Evolutionary conservation across 2,113 vertebrate genomes (phyloP), one percentile per base, ranked within the genome.

Genomic region (Erpornis zantholeuca): DNA sequence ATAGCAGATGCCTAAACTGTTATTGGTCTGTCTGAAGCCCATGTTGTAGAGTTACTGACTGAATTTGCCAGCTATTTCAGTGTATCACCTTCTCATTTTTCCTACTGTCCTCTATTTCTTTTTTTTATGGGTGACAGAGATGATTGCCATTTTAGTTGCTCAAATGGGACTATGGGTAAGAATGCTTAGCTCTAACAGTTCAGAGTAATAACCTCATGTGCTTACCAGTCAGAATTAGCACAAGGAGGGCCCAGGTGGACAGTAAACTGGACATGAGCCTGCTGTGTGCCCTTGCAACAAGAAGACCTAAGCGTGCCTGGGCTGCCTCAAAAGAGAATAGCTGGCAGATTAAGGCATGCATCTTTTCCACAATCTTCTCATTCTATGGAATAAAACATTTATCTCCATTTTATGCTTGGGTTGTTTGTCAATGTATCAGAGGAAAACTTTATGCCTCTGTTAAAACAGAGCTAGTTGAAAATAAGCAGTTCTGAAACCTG

Each of bases 131-230:
- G 6, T 31, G 81, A 75, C 70, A 76, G 45, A 93, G 91, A 72
- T 96, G 47, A 64, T 97, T 82, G 87, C 95, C 29, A 45, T 96
- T 96, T 92, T 88, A 65, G 27, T 92, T 89, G 50, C 82, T 56
- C 11, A 33, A 71, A 63, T 90, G 65, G 63, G 69, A 66, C 49
- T 92, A 10, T 65, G 90, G 76, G 91, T 97, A 92, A 89, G 52
- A 82, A 42, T 57, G 21, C 36, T 70, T 65, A 52, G 20, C 23
- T 25, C 9, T 11, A 27, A 33, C 10, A 24, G 10, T 42, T 57
- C 42, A 33, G 35, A 47, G 11, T 31, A 44, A 15, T 28, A 52
- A 15, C 64, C 5, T 36, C 0, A 0, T 35, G 1, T 61, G 22
- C 11, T 69, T 28, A 72, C 49, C 11, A 25, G 65, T n/a, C 0